A percentile compares a stretch with the other conserved stretches of the same genome.
Conservation (phyloP, 2,888 invertebrate genomes). For the Mesochorus sp. region DNA sequence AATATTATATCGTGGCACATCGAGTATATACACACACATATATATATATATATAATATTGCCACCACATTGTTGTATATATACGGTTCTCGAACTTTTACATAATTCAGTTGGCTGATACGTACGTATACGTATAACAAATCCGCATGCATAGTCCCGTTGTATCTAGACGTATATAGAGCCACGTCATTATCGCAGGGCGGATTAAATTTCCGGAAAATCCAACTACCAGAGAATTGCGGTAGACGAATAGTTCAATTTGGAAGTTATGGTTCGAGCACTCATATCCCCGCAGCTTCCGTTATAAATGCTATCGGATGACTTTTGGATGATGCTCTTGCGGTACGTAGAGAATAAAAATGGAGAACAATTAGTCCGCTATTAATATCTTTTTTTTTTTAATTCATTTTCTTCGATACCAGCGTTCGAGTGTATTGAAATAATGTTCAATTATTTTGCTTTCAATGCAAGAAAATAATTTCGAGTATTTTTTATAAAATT, state of each 20-base stretch:
- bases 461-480: too few relatives aligned
- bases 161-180: not conserved
- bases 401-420: too few relatives aligned
- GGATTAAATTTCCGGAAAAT: slow-evolving; percentile 27
- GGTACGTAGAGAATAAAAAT: not conserved
- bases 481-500: too few relatives aligned
- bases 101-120: not conserved
- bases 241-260: not conserved
- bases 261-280: not conserved
- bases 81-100: slow-evolving; percentile 8
- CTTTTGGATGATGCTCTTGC: not conserved
- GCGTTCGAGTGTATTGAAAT: too few relatives aligned
- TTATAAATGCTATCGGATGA: not conserved
- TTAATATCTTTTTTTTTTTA: too few relatives aligned
- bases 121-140: not conserved
- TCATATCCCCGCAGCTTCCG: not conserved
- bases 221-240: not conserved
- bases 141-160: not conserved
- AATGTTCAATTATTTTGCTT: too few relatives aligned
- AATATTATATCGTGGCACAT: slow-evolving; percentile 12
- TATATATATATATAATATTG: too few relatives aligned
- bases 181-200: not conserved
- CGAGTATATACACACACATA: not conserved
- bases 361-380: too few relatives aligned
- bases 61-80: not conserved